A percentile compares a stretch with the other conserved stretches of the same genome.
phyloP scores from a whole-genome alignment of 2,113 vertebrate species.

The Maccullochella peelii region DNA sequence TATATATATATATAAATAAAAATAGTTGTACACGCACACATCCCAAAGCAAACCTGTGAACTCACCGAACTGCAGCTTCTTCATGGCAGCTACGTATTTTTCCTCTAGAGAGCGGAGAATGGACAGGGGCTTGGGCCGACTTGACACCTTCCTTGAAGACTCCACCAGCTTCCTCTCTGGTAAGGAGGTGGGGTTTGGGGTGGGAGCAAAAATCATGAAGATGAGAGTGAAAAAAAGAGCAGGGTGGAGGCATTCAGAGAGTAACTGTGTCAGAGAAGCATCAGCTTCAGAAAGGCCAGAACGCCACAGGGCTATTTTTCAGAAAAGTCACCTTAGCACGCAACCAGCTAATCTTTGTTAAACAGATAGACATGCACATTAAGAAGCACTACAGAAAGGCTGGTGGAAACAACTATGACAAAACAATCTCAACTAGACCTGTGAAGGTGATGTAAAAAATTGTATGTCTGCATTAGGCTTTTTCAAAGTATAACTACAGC shows the following conservation, averaged over 20 bases:
- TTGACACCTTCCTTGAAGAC: constrained; percentile 89
- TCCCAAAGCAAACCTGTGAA: constrained; percentile 36
- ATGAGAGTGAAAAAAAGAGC: background rate
- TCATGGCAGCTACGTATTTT: constrained; percentile 97
- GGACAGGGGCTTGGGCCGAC: constrained; percentile 93
- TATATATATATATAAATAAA: too few relatives aligned
- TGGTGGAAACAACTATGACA: background rate
- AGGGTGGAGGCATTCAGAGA: background rate
- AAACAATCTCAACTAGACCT: background rate
- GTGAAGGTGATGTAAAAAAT: background rate
- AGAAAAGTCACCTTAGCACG: constrained; percentile 17
- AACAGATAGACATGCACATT: background rate
- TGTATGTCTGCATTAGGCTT: background rate
- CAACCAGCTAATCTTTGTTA: background rate
- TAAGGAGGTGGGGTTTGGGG: background rate
- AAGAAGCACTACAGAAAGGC: background rate
- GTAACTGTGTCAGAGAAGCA: background rate
- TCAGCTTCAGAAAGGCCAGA: background rate
- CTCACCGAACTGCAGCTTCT: constrained; percentile 98
- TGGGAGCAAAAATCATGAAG: background rate
- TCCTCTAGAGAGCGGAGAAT: constrained; percentile 95
- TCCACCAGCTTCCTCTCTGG: constrained; percentile 97
- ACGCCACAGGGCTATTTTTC: constrained; percentile 2
- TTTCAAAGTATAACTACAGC: background rate
- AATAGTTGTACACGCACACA: too few relatives aligned